Evolutionary conservation across 2,113 vertebrate genomes (phyloP).

Genomic region (Cryptomyrus ogoouensis): DNA sequence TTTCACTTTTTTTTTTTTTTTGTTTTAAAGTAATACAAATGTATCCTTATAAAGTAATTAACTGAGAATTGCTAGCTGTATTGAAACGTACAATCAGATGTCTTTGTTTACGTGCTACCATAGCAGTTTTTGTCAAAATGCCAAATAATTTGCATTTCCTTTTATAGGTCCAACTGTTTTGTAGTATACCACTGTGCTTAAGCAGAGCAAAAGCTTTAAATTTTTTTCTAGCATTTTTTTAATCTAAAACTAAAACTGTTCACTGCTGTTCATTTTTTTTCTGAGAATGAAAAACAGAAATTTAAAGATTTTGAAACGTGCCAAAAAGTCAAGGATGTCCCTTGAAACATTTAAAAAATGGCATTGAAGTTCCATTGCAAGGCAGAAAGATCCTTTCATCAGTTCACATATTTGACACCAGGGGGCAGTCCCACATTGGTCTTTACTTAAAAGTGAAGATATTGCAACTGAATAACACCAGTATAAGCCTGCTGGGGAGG

Average conservation of each 20-base stretch:
- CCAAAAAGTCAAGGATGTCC: not conserved
- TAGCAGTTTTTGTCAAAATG: not conserved
- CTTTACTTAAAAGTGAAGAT: not conserved
- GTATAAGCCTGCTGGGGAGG: not conserved
- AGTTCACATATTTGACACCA: constrained; percentile 11
- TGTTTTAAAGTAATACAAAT: not conserved
- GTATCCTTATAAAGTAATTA: not conserved
- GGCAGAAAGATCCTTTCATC: not conserved
- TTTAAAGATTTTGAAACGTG: not conserved
- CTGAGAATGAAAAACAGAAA: not conserved
- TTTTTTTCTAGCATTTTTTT: not conserved
- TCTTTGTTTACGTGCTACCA: not conserved
- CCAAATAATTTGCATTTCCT: not conserved
- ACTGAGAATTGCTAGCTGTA: not conserved
- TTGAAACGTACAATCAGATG: not conserved
- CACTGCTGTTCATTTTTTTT: not conserved
- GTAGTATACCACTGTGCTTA: not conserved
- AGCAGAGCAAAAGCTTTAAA: not conserved
- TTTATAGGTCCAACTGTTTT: not conserved
- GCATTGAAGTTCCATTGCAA: not conserved
- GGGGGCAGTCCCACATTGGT: not conserved
- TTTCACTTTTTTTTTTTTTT: not conserved
- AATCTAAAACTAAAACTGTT: not conserved
- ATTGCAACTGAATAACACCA: not conserved
- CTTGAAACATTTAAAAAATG: not conserved